These are phyloP conservation scores for Platynereis dumerilii DNA, from an alignment of 2,888 invertebrate genomes.

Conservation along the genomic window DNA sequence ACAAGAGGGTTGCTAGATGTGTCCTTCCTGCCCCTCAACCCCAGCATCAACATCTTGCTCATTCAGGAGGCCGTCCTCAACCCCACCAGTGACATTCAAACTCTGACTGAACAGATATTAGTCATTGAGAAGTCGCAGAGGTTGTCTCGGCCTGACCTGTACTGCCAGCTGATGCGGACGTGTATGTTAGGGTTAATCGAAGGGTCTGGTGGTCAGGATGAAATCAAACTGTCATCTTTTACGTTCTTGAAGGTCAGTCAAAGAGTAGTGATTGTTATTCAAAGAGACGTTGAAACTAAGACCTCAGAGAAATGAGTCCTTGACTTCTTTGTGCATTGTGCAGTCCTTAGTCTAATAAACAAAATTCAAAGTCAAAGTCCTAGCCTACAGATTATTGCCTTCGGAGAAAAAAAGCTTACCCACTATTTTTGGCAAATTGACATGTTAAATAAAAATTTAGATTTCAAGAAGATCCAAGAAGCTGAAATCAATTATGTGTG, in stretches of 20 bases:
- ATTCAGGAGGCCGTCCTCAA: slow-evolving; percentile 84
- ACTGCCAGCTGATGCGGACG: slow-evolving; percentile 87
- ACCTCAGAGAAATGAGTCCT: too few relatives aligned
- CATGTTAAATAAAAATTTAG: too few relatives aligned
- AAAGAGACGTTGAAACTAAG: too few relatives aligned
- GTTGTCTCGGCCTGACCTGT: slow-evolving; percentile 79
- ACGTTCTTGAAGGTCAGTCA: slow-evolving; percentile 81
- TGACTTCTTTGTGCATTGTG: too few relatives aligned
- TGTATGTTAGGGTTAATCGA: slow-evolving; percentile 90
- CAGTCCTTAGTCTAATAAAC: too few relatives aligned
- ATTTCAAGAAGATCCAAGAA: too few relatives aligned
- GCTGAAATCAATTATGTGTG: too few relatives aligned
- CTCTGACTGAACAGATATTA: slow-evolving; percentile 80
- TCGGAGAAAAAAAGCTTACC: too few relatives aligned
- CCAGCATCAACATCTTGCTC: slow-evolving; percentile 67
- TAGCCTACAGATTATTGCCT: too few relatives aligned
- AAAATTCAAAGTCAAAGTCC: too few relatives aligned
- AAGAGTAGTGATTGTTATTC: too few relatives aligned
- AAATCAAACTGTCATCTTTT: slow-evolving; percentile 92
- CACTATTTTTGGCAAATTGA: too few relatives aligned
- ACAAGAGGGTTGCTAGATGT: slow-evolving; percentile 40
- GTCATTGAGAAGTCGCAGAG: slow-evolving; percentile 78
- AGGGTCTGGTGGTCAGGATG: slow-evolving; percentile 81
- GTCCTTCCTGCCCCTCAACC: slow-evolving; percentile 51
- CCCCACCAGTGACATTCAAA: slow-evolving; percentile 82